A percentile compares a stretch with the other conserved stretches of the same genome.
These are phyloP conservation scores for Nautilus pompilius DNA, from an alignment of 1,140 invertebrate species.

Conservation along the genomic window DNA sequence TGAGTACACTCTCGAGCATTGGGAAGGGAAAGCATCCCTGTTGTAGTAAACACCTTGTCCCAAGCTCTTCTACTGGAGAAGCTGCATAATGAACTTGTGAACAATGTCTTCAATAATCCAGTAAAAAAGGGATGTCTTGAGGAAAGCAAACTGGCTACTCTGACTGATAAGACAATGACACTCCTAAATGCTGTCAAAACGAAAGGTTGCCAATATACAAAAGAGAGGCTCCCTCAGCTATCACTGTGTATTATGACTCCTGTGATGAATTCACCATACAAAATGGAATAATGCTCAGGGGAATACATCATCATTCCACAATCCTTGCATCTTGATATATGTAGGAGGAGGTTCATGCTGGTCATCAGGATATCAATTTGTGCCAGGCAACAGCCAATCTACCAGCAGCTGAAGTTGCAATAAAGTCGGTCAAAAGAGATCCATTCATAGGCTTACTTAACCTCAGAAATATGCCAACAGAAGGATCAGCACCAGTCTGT, in stretches of 20 bases:
- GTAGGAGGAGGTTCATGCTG: slow-evolving; percentile 10
- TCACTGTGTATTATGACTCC: slow-evolving; percentile 16
- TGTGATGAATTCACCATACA: slow-evolving; percentile 23
- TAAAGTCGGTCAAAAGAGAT: no score
- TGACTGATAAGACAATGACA: not conserved
- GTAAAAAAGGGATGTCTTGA: not conserved
- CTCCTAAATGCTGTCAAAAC: not conserved
- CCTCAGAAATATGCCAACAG: no score
- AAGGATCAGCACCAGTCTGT: no score
- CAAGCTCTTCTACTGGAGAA: slow-evolving; percentile 1
- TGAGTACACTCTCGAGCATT: slow-evolving; percentile 9
- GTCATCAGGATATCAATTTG: slow-evolving; percentile 4
- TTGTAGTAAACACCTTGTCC: slow-evolving; percentile 4
- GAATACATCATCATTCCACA: slow-evolving; percentile 18
- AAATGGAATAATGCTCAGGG: slow-evolving; percentile 23
- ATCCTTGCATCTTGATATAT: slow-evolving; percentile 13
- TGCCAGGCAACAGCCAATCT: no score
- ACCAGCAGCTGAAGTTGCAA: no score
- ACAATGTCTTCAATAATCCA: not conserved
- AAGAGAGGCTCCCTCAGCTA: not conserved
- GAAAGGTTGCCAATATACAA: slow-evolving; percentile 9
- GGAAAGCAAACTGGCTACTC: slow-evolving; percentile 3
- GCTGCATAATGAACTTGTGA: not conserved
- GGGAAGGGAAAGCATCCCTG: slow-evolving; percentile 6
- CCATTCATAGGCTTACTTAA: no score